Percentiles rank a stretch among this genome's conserved stretches.
phyloP scores from a whole-genome alignment of 2,888 invertebrate species.

The Campoplex capitator region DNA sequence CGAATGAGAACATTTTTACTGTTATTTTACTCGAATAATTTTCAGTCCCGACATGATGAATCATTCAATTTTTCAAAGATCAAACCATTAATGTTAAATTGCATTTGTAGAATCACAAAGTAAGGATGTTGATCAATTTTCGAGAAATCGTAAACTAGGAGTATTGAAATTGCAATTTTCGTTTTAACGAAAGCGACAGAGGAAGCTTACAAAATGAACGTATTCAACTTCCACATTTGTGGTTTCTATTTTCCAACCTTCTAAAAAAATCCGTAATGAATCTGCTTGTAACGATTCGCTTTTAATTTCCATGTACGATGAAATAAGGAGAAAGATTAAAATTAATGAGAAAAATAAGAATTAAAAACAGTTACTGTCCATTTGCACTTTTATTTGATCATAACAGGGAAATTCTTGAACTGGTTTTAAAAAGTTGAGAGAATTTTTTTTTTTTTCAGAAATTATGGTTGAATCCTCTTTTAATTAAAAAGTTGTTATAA shows the following conservation, averaged over 20 bases:
- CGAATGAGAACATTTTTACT: neutral
- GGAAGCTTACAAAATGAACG: neutral
- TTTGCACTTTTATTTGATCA: neutral
- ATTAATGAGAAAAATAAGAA: neutral
- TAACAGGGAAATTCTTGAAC: neutral
- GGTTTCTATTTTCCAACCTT: neutral
- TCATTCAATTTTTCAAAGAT: neutral
- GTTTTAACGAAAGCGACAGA: no score
- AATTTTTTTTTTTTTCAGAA: neutral
- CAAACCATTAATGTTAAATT: no score
- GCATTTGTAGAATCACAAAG: no score
- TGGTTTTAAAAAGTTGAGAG: neutral
- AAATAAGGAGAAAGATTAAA: neutral
- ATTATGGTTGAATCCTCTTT: neutral
- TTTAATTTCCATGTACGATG: neutral
- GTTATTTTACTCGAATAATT: neutral
- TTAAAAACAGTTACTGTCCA: neutral
- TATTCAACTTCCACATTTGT: neutral
- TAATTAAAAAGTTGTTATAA: neutral
- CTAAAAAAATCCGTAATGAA: neutral
- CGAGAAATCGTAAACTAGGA: no score
- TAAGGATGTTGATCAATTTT: no score
- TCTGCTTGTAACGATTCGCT: neutral
- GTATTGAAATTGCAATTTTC: no score
- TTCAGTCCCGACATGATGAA: neutral